Conservation (phyloP, 2,888 invertebrate genomes). For the Aricia artaxerxes region DNA sequence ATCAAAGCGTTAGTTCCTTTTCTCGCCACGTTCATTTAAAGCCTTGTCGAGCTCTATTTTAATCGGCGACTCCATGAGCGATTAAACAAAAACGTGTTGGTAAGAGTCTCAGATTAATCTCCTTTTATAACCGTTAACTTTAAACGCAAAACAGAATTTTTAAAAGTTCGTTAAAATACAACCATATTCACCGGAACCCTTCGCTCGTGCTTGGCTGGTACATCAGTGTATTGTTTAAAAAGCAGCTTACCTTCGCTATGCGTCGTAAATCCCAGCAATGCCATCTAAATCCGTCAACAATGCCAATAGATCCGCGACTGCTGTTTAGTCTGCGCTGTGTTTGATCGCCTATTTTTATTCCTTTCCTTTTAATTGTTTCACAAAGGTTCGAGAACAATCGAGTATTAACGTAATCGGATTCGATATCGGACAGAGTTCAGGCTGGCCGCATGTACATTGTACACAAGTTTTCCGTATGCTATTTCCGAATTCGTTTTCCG, state of each 20-base stretch:
- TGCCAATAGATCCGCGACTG: constrained; percentile 52
- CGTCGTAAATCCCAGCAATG: constrained; percentile 40
- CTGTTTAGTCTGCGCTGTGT: constrained; percentile 68
- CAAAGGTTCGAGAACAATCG: neutral
- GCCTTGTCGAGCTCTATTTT: too few species aligned
- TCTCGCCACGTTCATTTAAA: too few species aligned
- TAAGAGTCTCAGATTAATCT: too few species aligned
- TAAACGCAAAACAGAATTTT: neutral
- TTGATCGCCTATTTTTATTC: constrained; percentile 53
- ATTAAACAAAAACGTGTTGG: too few species aligned
- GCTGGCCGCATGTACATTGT: too few species aligned
- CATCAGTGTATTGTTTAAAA: constrained; percentile 6
- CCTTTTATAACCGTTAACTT: too few species aligned
- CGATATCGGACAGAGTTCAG: neutral
- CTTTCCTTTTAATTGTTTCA: neutral
- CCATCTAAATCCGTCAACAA: constrained; percentile 41
- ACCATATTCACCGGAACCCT: neutral
- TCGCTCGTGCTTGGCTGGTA: neutral
- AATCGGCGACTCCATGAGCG: too few species aligned
- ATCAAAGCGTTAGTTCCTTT: too few species aligned
- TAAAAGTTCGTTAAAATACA: neutral
- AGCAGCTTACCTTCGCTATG: constrained; percentile 28
- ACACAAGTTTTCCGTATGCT: too few species aligned
- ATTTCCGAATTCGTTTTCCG: too few species aligned
- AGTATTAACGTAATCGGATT: neutral